Base-by-base conservation (phyloP, 2,797 vertebrate species). In the Esox masquinongy region DNA sequence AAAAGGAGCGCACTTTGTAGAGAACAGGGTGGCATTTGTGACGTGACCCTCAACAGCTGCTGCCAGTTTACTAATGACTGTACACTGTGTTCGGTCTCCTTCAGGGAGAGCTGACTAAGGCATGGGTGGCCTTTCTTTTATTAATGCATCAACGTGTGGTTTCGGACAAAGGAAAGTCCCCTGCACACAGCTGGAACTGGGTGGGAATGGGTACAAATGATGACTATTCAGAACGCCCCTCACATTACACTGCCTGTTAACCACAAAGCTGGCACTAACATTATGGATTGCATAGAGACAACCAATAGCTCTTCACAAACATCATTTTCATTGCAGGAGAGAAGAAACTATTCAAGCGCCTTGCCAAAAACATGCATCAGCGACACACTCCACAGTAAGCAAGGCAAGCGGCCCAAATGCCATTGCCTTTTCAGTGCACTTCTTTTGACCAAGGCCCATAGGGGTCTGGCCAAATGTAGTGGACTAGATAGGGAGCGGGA, bases 371-470 rank as follows among this genome's bases (percentile, higher is more conserved):
- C 71, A 34, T 74, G 77, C 81, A 81, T 81, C 68, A 24, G 79
- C 79, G 75, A 43, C 22, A 71, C 79, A 81, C 85, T 85, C 85
- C 81, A 77, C 85, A 84, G 77, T 29, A 50, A 88, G 72, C 85
- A 70, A 49, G 43, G 6, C 14, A 6, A 4, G 5, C 5, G 14
- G 22, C 12, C 39, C 68, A 22, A 47, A 59, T n/a, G 6, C 53
- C n/a, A 56, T 22, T 59, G 19, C 8, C 53, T 59, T 59, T 59
- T 22, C n/a, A 59, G n/a, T 9, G n/a, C 53, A 59, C 53, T 59
- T 22, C 53, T 9, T n/a, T 59, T 56, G n/a, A 22, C n/a, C 19
- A 22, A 16, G 53, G 53, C 11, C 56, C 56, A 61, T 12, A 61
- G 22, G n/a, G 8, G 7, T 14, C 56, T 24, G 56, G 22, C n/a